Conservation (phyloP, 2,888 invertebrate species). For the Oligia latruncula region DNA sequence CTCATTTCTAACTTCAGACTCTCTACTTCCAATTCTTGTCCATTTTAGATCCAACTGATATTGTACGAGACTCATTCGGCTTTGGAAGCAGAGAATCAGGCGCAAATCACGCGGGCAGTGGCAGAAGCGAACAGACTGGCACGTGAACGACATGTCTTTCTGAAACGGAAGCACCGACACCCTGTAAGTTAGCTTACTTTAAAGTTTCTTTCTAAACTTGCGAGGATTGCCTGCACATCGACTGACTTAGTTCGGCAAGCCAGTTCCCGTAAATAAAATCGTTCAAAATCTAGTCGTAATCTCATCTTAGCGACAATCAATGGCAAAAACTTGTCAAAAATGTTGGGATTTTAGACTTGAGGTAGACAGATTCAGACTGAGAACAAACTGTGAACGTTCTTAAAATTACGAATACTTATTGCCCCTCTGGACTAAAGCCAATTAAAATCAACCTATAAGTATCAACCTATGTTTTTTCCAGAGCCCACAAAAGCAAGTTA, state of each 20-base stretch:
- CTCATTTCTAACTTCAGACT: background rate
- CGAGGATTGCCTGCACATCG: background rate
- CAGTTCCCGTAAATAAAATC: background rate
- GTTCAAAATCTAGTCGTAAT: background rate
- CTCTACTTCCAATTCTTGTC: background rate
- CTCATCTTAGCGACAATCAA: background rate
- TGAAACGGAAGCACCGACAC: constrained; percentile 79
- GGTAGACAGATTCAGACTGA: background rate
- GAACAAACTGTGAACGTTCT: background rate
- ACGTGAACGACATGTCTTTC: constrained; percentile 91
- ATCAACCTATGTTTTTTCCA: constrained; percentile 59
- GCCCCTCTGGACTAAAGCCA: background rate
- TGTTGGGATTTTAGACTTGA: background rate
- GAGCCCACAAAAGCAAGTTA: constrained; percentile 78
- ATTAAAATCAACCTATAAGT: background rate
- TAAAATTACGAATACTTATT: background rate
- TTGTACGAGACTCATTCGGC: constrained; percentile 95
- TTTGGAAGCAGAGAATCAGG: constrained; percentile 93
- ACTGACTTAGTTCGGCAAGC: background rate
- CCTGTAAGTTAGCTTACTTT: constrained; percentile 64
- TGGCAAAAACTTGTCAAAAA: background rate
- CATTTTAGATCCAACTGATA: constrained; percentile 92
- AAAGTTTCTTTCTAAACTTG: background rate
- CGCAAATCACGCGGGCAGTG: constrained; percentile 92
- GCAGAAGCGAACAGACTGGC: constrained; percentile 93